A percentile compares a stretch with the other conserved stretches of the same genome.
These are phyloP conservation scores for Urocynchramus pylzowi DNA, from an alignment of 2,113 vertebrate genomes.

Conservation along the genomic window DNA sequence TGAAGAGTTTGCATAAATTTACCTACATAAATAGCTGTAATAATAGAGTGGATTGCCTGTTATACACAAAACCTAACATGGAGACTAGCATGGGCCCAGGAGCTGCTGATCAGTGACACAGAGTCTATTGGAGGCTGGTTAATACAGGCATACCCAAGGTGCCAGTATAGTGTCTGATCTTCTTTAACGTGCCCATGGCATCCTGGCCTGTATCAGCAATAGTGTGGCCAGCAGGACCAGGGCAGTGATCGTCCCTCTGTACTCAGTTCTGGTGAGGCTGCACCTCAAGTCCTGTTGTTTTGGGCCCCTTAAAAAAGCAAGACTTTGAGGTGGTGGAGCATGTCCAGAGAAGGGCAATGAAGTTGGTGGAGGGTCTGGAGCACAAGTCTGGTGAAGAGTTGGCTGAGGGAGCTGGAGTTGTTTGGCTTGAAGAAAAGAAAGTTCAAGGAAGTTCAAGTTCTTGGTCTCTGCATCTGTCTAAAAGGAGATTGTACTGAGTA, in stretches of 20 bases:
- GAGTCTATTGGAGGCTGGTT: fast-evolving
- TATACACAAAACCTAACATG: not conserved
- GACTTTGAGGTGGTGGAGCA: not conserved
- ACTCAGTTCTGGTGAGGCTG: not conserved
- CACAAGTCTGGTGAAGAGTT: not conserved
- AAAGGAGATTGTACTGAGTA: not conserved
- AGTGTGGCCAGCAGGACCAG: not conserved
- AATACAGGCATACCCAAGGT: fast-evolving
- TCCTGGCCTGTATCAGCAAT: not conserved
- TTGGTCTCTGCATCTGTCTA: not conserved
- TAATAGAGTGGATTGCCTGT: not conserved
- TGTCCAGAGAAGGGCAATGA: not conserved
- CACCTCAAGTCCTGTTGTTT: not conserved
- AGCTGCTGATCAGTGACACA: not conserved
- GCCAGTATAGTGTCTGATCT: not conserved
- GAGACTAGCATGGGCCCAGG: not conserved
- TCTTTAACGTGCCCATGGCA: not conserved
- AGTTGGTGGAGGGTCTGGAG: not conserved
- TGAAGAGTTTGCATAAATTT: not conserved
- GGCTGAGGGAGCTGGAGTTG: not conserved
- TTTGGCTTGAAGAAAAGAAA: not conserved
- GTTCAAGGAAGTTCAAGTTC: not conserved
- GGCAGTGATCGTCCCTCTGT: no score
- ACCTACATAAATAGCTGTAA: not conserved
- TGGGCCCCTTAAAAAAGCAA: not conserved